phyloP scores from a whole-genome alignment of 1,140 invertebrate species.

The Drosophila auraria region DNA sequence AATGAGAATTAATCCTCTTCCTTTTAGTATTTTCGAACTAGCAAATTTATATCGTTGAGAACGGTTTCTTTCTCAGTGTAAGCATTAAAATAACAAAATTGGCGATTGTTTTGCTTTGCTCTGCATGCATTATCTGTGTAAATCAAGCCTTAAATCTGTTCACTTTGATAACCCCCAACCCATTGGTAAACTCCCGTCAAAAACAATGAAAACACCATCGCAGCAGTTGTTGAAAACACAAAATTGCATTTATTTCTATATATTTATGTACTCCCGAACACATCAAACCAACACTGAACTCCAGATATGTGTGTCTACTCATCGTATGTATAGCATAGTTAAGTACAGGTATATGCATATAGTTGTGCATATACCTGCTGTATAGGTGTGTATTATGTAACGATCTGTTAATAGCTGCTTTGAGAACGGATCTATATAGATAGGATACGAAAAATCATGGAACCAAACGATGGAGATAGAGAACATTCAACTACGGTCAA shows the following conservation, averaged over 20 bases:
- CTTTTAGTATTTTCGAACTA: too few species aligned
- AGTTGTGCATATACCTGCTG: constrained; percentile 15
- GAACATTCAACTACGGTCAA: constrained; percentile 57
- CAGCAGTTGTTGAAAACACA: constrained; percentile 27
- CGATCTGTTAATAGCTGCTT: constrained; percentile 42
- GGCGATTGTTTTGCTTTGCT: too few species aligned
- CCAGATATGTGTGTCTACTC: constrained; percentile 58
- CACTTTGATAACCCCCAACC: too few species aligned
- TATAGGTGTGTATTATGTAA: constrained; percentile 43
- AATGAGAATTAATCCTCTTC: too few species aligned
- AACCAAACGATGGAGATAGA: constrained; percentile 50
- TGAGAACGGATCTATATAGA: constrained; percentile 47
- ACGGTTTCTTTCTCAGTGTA: too few species aligned
- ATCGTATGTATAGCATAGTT: constrained; percentile 55
- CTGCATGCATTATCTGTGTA: too few species aligned
- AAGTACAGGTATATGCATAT: constrained; percentile 28
- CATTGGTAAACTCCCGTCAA: not conserved
- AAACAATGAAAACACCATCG: not conserved
- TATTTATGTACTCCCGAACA: constrained; percentile 47
- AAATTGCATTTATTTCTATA: constrained; percentile 44
- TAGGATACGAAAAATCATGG: constrained; percentile 52
- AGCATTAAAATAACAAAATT: too few species aligned
- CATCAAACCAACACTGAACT: constrained; percentile 52
- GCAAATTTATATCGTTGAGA: too few species aligned
- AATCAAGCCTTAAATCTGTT: too few species aligned